phyloP scores from a whole-genome alignment of 1,140 invertebrate genomes.

The Sipha flava region DNA sequence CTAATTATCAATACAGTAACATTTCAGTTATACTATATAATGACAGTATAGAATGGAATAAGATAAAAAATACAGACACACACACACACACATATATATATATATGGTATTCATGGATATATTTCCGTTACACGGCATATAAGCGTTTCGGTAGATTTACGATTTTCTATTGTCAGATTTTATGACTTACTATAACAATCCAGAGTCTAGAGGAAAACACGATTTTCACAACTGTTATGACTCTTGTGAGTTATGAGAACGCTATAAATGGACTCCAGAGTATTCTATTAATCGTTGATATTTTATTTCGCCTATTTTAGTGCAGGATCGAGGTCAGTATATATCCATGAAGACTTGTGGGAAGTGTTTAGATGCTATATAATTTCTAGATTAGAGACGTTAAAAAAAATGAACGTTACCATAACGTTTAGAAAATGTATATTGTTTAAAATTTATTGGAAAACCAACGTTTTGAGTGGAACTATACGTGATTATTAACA shows the following conservation, averaged over 20 bases:
- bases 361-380: neutral
- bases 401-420: too few species aligned
- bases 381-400: neutral
- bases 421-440: too few species aligned
- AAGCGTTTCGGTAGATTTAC: slow-evolving; percentile 9
- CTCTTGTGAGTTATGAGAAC: slow-evolving; percentile 4
- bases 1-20: neutral
- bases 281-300: slow-evolving; percentile 4
- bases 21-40: neutral
- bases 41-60: neutral
- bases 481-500: too few species aligned
- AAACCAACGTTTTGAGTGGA: too few species aligned
- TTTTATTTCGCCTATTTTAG: neutral
- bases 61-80: too few species aligned
- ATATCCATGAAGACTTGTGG: too few species aligned
- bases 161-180: slow-evolving; percentile 27
- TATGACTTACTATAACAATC: neutral
- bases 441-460: too few species aligned
- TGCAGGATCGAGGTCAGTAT: neutral
- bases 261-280: neutral
- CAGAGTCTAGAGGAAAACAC: neutral
- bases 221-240: slow-evolving; percentile 14
- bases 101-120: neutral
- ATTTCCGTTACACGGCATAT: neutral
- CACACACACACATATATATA: too few species aligned